Base-by-base conservation (phyloP, 1,140 invertebrate genomes). In the Polypedilum vanderplanki region DNA sequence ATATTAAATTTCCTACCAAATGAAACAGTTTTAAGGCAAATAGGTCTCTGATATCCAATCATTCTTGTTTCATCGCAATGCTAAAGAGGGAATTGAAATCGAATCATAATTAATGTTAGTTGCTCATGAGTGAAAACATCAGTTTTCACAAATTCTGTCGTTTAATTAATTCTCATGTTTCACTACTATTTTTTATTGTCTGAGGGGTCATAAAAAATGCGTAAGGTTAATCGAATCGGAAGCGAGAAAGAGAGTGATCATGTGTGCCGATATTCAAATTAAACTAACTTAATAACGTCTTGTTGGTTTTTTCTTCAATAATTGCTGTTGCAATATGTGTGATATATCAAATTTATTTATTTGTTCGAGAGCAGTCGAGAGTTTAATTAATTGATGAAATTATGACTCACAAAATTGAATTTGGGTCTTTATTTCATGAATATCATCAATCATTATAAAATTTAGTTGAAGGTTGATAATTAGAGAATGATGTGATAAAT, bases 211-310 rank as follows among this genome's bases (percentile, higher is more conserved):
- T 15, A 57, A 4, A n/a, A n/a, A 12, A 57, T 57, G 46, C 4
- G 46, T n/a, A 57, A 57, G 65, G 65, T 70, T 70, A 70, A 70
- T 20, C 65, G 65, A 57, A 57, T 57, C 46, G 46, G 65, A 70
- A 70, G 65, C 65, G 65, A 70, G 17, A 22, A 20, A 70, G 65
- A 70, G 17, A n/a, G 17, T 3, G 46, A 57, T 12, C 46, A 20
- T 18, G 12, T 57, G 46, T n/a, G n/a, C 12, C 65, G 10, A 70
- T 70, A 70, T 70, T 70, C 65, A 70, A 70, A 70, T 70, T 70
- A 20, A 20, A 18, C 18, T 18, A 70, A 10, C 20, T 20, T 3
- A 70, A 57, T 57, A 57, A 57, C 5, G 5, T 33, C 24, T 33
- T 33, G 24, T 33, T 33, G 5, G 24, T 33, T 33, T 33, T 33